Percentiles rank a stretch among this genome's conserved stretches.
These are phyloP conservation scores for Fulmarus glacialis DNA, from an alignment of 2,113 vertebrate genomes.

Conservation along the genomic window DNA sequence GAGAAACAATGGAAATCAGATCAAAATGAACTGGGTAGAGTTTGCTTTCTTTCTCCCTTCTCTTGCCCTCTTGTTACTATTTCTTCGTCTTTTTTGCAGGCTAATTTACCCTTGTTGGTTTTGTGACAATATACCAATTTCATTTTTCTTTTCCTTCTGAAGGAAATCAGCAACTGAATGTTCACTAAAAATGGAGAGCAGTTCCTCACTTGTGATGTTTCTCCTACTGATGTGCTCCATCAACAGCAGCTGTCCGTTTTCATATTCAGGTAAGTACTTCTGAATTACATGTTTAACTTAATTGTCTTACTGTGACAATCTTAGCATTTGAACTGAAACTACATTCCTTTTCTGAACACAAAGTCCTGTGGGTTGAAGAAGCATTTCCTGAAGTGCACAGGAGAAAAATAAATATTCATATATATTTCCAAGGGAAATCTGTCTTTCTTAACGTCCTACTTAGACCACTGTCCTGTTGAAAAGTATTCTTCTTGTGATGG, in stretches of 20 bases:
- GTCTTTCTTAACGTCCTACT: not conserved
- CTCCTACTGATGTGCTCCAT: slow-evolving; percentile 6
- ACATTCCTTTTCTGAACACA: not conserved
- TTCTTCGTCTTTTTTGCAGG: not conserved
- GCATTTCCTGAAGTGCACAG: not conserved
- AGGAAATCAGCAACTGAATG: not conserved
- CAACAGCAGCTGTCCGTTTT: not conserved
- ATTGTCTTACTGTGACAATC: not conserved
- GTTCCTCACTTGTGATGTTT: not conserved
- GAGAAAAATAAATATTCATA: not conserved
- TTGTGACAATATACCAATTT: not conserved
- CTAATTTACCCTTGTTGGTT: not conserved
- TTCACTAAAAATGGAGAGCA: not conserved
- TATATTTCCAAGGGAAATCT: not conserved
- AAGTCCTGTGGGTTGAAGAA: not conserved
- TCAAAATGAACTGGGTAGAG: not conserved
- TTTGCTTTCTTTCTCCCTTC: not conserved
- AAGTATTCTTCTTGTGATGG: not conserved
- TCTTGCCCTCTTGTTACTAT: not conserved
- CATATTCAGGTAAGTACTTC: slow-evolving; percentile 9
- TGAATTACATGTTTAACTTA: not conserved
- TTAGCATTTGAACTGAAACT: not conserved
- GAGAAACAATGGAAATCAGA: not conserved
- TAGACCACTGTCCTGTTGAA: not conserved
- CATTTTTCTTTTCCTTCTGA: not conserved